Evolutionary conservation across 2,888 invertebrate genomes (phyloP), one percentile per base, ranked within the genome.

Genomic region (Chironomus tentans): DNA sequence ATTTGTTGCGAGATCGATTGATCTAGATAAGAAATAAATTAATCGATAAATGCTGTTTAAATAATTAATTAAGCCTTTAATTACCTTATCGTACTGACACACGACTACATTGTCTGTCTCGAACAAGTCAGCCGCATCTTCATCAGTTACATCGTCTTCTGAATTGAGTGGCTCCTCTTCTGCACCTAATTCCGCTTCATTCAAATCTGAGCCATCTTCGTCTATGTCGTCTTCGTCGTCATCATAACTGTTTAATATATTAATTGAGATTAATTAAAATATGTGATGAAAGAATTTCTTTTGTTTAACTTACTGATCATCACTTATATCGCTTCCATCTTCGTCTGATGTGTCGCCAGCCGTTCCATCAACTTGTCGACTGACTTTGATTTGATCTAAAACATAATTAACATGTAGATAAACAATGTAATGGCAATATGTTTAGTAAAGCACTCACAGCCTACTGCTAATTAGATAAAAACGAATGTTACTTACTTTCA

Each of bases 71-170:
- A 74, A 62, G 46, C 70, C 61, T 74, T n/a, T 47, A 79, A 78
- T 79, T 83, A 94, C 94, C 88, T 99, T 99, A 86, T 99, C 99
- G 86, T 98, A 99, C 85, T 99, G 99, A 84, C 99, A 99, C 77
- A 99, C 98, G 78, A 99, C 96, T 77, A 99, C 98, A 87, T 99
- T 98, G 80, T 99, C 98, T 62, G 98, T 97, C 81, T 99, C 98
- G 86, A 98, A 99, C 82, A 98, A 88, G 83, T 98, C 97, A 78
- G 91, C 88, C 0, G 95, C 92, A 82, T 97, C 94, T 81, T 97
- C 98, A 82, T 98, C 98, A 70, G 97, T 97, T 5, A 98, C 97
- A 85, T 98, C 98, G 85, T 98, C 98, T 80, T 91, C 96, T 4
- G 97, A 97, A 84, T 98, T 98, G 0, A 98, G 86, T 0, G 98